Evolutionary conservation across 2,888 invertebrate genomes (phyloP).

Genomic region (Tetramorium bicarinatum): DNA sequence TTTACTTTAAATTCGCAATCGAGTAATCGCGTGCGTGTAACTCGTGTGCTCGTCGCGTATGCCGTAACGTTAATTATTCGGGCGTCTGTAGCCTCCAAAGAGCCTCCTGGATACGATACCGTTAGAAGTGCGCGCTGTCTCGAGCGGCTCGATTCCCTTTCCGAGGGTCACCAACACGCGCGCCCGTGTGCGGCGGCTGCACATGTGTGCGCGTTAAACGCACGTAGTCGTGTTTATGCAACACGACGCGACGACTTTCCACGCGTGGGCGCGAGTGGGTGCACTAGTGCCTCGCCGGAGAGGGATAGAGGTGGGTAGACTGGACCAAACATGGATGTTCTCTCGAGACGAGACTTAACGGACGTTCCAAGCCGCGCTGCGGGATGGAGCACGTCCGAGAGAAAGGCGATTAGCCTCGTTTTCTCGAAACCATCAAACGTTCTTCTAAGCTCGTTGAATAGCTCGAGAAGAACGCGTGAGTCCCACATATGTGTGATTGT

Average conservation of each 20-base stretch:
- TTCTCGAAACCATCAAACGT: slow-evolving; percentile 34
- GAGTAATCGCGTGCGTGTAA: not conserved
- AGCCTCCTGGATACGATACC: slow-evolving; percentile 12
- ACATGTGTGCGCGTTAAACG: not conserved
- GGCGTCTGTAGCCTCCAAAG: not conserved
- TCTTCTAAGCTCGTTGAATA: not conserved
- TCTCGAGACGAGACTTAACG: slow-evolving; percentile 46
- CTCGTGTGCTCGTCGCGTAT: not conserved
- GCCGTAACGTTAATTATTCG: not conserved
- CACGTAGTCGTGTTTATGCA: slow-evolving; percentile 37
- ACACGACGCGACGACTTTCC: slow-evolving; percentile 26
- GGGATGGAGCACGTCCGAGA: slow-evolving; percentile 18
- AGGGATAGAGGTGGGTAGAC: slow-evolving; percentile 37
- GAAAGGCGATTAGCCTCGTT: slow-evolving; percentile 55
- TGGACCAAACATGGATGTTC: slow-evolving; percentile 52
- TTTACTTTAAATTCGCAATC: slow-evolving; percentile 13
- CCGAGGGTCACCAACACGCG: slow-evolving; percentile 21
- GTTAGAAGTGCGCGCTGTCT: slow-evolving; percentile 24
- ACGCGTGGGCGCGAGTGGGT: slow-evolving; percentile 53
- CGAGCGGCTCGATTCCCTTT: slow-evolving; percentile 17
- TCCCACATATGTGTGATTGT: not conserved
- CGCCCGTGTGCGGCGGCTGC: not conserved
- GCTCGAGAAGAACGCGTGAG: not conserved
- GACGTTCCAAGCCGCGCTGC: slow-evolving; percentile 18
- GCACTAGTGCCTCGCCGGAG: not conserved